phyloP scores from a whole-genome alignment of 2,888 invertebrate genomes.

The Cetonia aurata region DNA sequence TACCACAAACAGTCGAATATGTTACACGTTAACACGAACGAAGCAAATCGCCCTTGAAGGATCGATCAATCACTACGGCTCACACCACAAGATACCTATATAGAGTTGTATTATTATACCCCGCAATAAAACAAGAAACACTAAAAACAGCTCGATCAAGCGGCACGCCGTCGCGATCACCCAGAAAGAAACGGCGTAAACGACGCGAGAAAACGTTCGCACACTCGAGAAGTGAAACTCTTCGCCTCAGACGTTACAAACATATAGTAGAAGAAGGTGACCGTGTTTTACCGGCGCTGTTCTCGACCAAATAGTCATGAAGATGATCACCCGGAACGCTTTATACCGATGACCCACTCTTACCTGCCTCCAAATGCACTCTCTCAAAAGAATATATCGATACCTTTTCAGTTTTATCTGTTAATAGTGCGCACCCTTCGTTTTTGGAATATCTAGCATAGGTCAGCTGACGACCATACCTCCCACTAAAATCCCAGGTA shows the following conservation, averaged over 20 bases:
- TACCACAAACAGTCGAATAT: no score
- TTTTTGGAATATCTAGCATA: background rate
- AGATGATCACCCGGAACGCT: constrained; percentile 58
- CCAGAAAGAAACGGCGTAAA: constrained; percentile 43
- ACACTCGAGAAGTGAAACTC: constrained; percentile 56
- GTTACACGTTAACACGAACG: background rate
- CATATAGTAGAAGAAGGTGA: constrained; percentile 50
- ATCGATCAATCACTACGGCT: constrained; percentile 1
- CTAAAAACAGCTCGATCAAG: background rate
- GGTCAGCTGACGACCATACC: no score
- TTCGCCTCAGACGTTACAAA: constrained; percentile 42
- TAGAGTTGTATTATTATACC: background rate
- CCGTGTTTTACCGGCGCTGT: constrained; percentile 62
- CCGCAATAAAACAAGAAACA: constrained; percentile 8
- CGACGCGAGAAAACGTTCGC: constrained; percentile 56
- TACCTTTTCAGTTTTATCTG: constrained; percentile 14
- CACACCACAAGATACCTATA: constrained; percentile 1
- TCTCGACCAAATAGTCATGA: constrained; percentile 60
- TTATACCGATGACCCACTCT: constrained; percentile 62
- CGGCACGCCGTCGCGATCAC: constrained; percentile 10
- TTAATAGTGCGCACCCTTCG: background rate
- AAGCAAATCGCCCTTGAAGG: background rate
- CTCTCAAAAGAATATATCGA: constrained; percentile 5
- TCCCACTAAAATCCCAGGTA: background rate
- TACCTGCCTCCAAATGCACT: constrained; percentile 44